Conservation (phyloP, 2,797 vertebrate species). For the Parambassis ranga region DNA sequence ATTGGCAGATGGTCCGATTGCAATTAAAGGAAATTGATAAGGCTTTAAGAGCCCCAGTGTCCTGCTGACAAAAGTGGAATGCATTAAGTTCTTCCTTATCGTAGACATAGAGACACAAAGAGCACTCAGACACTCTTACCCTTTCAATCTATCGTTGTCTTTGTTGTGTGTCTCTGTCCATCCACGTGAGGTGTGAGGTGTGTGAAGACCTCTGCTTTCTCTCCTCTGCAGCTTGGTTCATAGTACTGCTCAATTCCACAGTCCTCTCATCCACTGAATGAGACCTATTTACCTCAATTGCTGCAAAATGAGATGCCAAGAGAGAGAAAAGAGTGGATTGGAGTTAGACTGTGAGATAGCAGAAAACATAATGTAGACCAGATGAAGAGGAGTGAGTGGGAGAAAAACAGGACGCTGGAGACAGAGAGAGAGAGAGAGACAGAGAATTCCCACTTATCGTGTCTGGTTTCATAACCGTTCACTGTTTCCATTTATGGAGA, state of each 20-base stretch:
- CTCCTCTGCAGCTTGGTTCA: conserved; percentile 37
- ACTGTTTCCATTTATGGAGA: conserved; percentile 63
- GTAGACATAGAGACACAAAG: conserved; percentile 39
- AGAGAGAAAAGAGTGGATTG: conserved; percentile 34
- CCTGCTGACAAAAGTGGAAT: conserved; percentile 70
- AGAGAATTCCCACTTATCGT: conserved; percentile 60
- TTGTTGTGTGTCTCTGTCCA: conserved; percentile 32
- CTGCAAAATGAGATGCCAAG: conserved; percentile 40
- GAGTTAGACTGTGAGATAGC: conserved; percentile 44
- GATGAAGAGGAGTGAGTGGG: conserved; percentile 57
- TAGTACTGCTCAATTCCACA: conserved; percentile 36
- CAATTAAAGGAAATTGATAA: conserved; percentile 76
- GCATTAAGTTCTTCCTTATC: conserved; percentile 48
- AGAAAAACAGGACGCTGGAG: conserved; percentile 51
- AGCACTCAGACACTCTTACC: neutral
- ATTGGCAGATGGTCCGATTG: conserved; percentile 66
- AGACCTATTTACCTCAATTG: conserved; percentile 62
- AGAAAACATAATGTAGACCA: conserved; percentile 65
- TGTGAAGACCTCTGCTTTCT: conserved; percentile 60
- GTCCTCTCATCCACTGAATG: conserved; percentile 30
- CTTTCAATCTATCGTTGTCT: conserved; percentile 9
- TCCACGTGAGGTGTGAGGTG: conserved; percentile 37
- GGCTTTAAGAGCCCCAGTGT: conserved; percentile 55
- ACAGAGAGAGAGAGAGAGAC: conserved; percentile 7
- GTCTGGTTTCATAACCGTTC: conserved; percentile 64